Evolutionary conservation across 2,888 invertebrate genomes (phyloP).

Genomic region (Mythimna pallens): DNA sequence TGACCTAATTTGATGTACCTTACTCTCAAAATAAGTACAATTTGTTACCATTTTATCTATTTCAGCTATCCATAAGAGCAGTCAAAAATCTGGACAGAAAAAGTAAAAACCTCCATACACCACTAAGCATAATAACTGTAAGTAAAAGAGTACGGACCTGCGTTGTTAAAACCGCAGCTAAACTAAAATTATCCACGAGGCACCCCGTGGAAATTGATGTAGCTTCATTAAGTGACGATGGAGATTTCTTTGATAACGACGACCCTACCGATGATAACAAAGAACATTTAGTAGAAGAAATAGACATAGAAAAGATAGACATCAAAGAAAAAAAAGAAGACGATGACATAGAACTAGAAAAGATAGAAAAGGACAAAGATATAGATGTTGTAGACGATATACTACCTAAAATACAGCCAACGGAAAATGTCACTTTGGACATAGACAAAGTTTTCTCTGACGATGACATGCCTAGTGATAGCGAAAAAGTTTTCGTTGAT

Average conservation of each 20-base stretch:
- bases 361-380: constrained; percentile 36
- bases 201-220: constrained; percentile 50
- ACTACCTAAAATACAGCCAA: constrained; percentile 31
- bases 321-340: constrained; percentile 58
- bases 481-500: constrained; percentile 57
- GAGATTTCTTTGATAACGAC: constrained; percentile 36
- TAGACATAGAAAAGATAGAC: constrained; percentile 52
- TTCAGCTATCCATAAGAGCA: constrained; percentile 71
- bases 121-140: constrained; percentile 66
- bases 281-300: constrained; percentile 34
- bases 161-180: constrained; percentile 57
- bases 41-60: background rate
- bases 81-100: constrained; percentile 72
- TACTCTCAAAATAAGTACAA: background rate
- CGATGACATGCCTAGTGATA: constrained; percentile 58
- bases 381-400: constrained; percentile 31
- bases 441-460: constrained; percentile 44
- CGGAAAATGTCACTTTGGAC: constrained; percentile 37
- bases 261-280: constrained; percentile 43
- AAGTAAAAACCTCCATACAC: constrained; percentile 68
- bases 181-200: constrained; percentile 39
- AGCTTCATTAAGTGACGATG: constrained; percentile 51
- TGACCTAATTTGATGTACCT: too few relatives aligned
- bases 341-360: constrained; percentile 30
- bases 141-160: constrained; percentile 69